These are phyloP conservation scores for Pollenia angustigena DNA, from an alignment of 2,888 invertebrate species.

Conservation along the genomic window DNA sequence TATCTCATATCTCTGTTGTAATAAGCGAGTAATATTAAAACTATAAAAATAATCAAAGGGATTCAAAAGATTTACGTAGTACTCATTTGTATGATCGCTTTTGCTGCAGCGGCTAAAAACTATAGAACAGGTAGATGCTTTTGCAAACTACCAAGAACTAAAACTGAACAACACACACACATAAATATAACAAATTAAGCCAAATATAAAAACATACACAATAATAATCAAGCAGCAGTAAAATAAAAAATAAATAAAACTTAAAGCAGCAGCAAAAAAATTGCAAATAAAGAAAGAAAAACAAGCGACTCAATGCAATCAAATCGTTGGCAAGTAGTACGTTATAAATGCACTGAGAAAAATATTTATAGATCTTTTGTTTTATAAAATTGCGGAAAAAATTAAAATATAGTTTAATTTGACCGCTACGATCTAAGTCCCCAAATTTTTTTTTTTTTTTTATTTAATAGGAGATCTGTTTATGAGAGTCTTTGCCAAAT, in stretches of 20 bases:
- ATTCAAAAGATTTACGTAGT: conserved; percentile 44
- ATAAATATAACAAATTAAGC: conserved; percentile 50
- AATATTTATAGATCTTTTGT: neutral
- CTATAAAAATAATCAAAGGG: conserved; percentile 58
- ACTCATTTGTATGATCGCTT: conserved; percentile 21
- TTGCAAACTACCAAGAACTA: conserved; percentile 5
- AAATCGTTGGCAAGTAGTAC: conserved; percentile 19
- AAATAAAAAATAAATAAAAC: conserved; percentile 48
- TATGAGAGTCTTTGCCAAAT: no score
- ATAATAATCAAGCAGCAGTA: conserved; percentile 50
- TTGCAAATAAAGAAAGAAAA: conserved; percentile 40
- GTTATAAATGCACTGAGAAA: conserved; percentile 27
- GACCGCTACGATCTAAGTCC: no score
- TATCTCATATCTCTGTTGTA: conserved; percentile 7
- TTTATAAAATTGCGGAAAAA: neutral
- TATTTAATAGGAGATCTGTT: no score
- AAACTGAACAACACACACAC: conserved; percentile 11
- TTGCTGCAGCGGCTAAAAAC: neutral
- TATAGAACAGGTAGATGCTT: conserved; percentile 9
- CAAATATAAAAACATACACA: conserved; percentile 55
- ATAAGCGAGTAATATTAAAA: conserved; percentile 30
- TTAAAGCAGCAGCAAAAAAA: neutral
- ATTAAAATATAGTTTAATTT: no score
- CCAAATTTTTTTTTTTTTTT: no score
- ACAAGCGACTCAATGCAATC: conserved; percentile 47